Base-by-base conservation (phyloP, 2,797 vertebrate genomes). In the Typhlichthys eigenmanni region DNA sequence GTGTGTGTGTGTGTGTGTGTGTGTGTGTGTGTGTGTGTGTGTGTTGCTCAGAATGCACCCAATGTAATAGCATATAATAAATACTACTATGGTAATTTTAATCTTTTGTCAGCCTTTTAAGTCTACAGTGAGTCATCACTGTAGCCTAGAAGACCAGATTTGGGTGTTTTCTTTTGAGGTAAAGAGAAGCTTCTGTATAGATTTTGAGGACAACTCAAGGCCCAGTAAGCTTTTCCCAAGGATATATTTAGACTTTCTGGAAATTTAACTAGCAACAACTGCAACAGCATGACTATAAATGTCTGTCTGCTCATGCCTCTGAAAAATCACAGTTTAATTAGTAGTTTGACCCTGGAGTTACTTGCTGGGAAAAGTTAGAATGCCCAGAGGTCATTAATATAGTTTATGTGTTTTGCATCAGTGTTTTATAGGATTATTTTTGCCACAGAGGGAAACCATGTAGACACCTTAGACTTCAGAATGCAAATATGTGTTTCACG, bases 261-360 rank as follows among this genome's bases (percentile, higher is more conserved):
- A 74, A 71, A 55, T 66, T 51, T 75, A 63, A 80, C 69, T 49
- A 72, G 58, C 60, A 50, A 55, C 61, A 66, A 65, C 47, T 59
- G 19, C 58, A 43, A 60, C 61, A 66, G 64, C 55, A 48, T 52
- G 55, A 72, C 58, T 75, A 13, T 66, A 69, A 70, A 76, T 65
- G 59, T 66, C 48, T 75, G 46, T 38, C 60, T 69, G 56, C 4
- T 69, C 14, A 14, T 66, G 58, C 54, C 50, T 63, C 58, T 13
- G 55, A 74, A 71, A 64, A 53, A 55, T 75, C 58, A 50, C 16
- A 29, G 64, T 80, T 86, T 78, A 76, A 85, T 83, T 76, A 13
- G 58, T 62, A 77, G 70, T 80, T 63, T 76, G 58, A 81, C 75
- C 51, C 54, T 66, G 55, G 78, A 79, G 60, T 68, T 62, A 57